Evolutionary conservation across 2,888 invertebrate genomes (phyloP), one percentile per base, ranked within the genome.

Genomic region (Diachrysia chrysitis): DNA sequence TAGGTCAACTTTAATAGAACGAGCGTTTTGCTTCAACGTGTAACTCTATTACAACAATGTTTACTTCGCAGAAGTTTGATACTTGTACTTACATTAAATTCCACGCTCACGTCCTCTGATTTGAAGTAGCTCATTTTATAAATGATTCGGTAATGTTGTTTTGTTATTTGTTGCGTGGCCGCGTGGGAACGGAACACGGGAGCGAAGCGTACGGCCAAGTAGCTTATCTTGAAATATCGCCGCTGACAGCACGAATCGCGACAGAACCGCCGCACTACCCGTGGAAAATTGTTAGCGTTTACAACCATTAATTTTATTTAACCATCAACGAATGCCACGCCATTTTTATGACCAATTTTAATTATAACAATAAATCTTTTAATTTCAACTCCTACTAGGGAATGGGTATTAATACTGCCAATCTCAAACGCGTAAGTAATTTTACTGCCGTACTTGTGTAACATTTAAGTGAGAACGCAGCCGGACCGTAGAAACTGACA

Each of bases 201-300:
- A 85, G 84, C 83, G 83, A 82, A 82, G 84, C 85, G 83, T 83
- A 85, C 81, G 74, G 73, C 85, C 85, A 83, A 85, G 85, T 87
- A 81, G 88, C 91, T 93, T 93, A 93, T 93, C 93, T 91, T 90
- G 93, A 92, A 90, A 92, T 91, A 92, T 92, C 90, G 88, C 84
- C 84, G 91, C 87, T 87, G 92, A 92, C 91, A 88, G 85, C 86
- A 82, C 87, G 79, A 85, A 83, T 84, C 85, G 85, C 85, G 84
- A 80, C 85, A 83, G 83, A 83, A 85, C 82, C 76, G 83, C 76
- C 64, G 67, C 64, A 58, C 70, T 70, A 67, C 63, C 85, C 85
- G 83, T 84, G 85, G 85, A 88, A 89, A 89, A 89, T 90, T 88
- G 87, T 86, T 89, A 86, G 84, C 85, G 85, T 83, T 87, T 86